Percentiles rank a stretch among this genome's conserved stretches.
phyloP scores from a whole-genome alignment of 2,888 invertebrate genomes.

The Pristionchus entomophagus region DNA sequence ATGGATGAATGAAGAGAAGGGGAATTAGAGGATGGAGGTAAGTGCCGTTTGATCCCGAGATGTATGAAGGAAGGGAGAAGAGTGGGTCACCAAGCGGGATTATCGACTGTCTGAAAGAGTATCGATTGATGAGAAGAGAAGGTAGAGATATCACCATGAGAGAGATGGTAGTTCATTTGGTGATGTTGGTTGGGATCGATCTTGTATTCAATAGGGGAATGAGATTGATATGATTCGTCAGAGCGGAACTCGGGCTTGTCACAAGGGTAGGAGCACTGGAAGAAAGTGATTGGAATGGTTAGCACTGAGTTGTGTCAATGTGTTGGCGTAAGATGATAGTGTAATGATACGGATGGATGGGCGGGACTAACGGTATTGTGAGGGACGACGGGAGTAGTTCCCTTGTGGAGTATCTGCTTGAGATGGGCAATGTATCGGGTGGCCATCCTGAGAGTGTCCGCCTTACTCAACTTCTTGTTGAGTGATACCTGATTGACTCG shows the following conservation, averaged over 20 bases:
- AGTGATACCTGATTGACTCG: slow-evolving; percentile 59
- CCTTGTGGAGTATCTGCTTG: background rate
- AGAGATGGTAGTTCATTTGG: slow-evolving; percentile 1
- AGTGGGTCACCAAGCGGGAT: background rate
- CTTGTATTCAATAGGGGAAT: background rate
- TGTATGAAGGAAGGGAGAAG: background rate
- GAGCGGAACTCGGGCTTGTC: background rate
- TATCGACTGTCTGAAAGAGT: slow-evolving; percentile 3
- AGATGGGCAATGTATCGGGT: slow-evolving; percentile 59
- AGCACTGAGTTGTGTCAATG: background rate
- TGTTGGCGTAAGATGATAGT: too few species aligned
- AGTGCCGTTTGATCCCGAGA: background rate
- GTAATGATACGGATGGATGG: too few species aligned
- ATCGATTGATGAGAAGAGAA: slow-evolving; percentile 9
- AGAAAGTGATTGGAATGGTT: background rate
- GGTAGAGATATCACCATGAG: background rate
- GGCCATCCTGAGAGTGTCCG: slow-evolving; percentile 62
- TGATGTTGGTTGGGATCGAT: background rate
- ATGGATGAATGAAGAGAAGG: background rate
- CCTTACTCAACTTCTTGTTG: slow-evolving; percentile 64
- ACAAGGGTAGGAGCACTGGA: background rate
- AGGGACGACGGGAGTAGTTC: background rate
- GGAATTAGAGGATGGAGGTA: background rate
- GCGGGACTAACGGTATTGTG: background rate
- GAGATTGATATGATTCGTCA: background rate